Evolutionary conservation across 2,797 vertebrate species (phyloP).

Genomic region (Caiman crocodilus): DNA sequence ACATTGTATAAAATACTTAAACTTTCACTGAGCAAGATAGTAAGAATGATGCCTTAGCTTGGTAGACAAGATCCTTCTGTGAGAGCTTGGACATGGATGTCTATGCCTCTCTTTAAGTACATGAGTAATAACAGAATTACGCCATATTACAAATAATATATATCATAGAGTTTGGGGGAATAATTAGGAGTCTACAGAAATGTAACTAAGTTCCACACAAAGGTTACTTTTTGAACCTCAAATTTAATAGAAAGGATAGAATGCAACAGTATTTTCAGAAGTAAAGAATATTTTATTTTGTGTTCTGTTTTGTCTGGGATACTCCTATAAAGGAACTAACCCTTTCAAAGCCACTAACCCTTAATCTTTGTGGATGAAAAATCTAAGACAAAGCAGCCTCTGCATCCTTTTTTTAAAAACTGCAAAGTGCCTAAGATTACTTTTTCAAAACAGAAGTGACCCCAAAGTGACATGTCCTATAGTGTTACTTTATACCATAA

Average conservation of each 20-base stretch:
- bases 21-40: no score
- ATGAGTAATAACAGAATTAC: not conserved
- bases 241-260: not conserved
- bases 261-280: no score
- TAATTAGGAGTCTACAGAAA: not conserved
- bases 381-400: not conserved
- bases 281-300: no score
- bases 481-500: not conserved
- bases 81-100: no score
- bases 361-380: not conserved
- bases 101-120: no score
- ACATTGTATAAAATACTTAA: no score
- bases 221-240: not conserved
- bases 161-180: not conserved
- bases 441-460: not conserved
- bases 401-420: not conserved
- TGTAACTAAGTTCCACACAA: not conserved
- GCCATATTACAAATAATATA: not conserved
- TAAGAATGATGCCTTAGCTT: no score
- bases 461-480: not conserved
- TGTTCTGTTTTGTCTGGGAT: not conserved
- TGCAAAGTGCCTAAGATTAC: not conserved
- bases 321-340: not conserved
- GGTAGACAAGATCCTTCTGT: no score
- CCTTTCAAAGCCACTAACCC: not conserved